Percentiles rank a stretch among this genome's conserved stretches.
Conservation (phyloP, 2,888 invertebrate species). For the Allolobophora icterica region DNA sequence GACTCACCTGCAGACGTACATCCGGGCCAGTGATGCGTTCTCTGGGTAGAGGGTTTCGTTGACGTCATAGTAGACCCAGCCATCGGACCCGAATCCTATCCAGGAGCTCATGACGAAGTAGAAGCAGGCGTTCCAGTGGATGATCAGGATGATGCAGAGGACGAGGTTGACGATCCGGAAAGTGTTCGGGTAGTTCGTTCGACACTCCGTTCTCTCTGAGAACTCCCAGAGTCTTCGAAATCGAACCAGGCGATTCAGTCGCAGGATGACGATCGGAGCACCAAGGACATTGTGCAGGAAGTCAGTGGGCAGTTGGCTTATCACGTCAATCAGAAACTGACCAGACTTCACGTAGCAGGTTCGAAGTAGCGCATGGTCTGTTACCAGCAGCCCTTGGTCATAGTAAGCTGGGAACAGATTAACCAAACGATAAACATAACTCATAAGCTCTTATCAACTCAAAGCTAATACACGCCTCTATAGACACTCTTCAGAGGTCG, state of each 20-base stretch:
- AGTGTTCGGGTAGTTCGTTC: slow-evolving; percentile 86
- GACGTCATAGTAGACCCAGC: slow-evolving; percentile 69
- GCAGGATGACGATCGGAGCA: slow-evolving; percentile 70
- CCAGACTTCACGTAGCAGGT: slow-evolving; percentile 58
- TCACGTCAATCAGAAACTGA: slow-evolving; percentile 63
- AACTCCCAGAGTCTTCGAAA: slow-evolving; percentile 86
- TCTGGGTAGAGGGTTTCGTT: slow-evolving; percentile 52
- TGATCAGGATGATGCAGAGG: slow-evolving; percentile 63
- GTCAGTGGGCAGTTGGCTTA: slow-evolving; percentile 67
- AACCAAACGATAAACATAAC: no score
- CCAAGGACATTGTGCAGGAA: slow-evolving; percentile 40
- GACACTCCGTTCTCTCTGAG: slow-evolving; percentile 91
- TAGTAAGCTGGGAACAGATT: slow-evolving; percentile 59
- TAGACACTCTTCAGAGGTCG: no score
- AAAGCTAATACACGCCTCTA: no score
- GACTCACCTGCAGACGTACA: slow-evolving; percentile 44
- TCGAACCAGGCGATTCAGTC: slow-evolving; percentile 80
- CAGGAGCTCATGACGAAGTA: slow-evolving; percentile 61
- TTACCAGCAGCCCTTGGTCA: slow-evolving; percentile 66
- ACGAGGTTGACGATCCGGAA: slow-evolving; percentile 63
- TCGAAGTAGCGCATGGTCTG: slow-evolving; percentile 58
- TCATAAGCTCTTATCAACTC: background rate
- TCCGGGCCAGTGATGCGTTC: slow-evolving; percentile 29
- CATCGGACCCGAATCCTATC: slow-evolving; percentile 88
- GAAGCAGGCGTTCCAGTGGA: slow-evolving; percentile 65